Conservation (phyloP, 2,888 invertebrate species). For the Norana najaformis region DNA sequence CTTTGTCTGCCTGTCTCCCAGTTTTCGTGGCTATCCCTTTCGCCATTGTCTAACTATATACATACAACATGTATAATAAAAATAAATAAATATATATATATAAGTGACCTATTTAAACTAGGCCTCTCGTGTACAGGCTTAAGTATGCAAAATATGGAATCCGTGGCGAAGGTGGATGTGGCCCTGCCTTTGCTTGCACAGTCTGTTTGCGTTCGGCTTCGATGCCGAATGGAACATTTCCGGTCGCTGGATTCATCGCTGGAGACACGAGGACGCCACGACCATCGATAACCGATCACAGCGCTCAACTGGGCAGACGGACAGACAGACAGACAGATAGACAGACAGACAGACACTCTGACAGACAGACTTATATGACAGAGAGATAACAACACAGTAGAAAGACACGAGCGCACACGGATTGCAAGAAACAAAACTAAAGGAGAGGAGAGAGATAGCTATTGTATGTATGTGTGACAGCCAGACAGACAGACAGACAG, state of each 20-base stretch:
- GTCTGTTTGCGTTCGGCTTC: constrained; percentile 10
- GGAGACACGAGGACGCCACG: background rate
- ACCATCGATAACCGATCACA: constrained; percentile 22
- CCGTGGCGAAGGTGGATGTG: background rate
- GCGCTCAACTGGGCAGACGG: background rate
- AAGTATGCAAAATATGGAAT: too few species aligned
- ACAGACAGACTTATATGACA: background rate
- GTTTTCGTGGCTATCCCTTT: too few species aligned
- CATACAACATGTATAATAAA: background rate
- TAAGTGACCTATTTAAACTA: background rate
- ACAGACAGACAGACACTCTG: background rate
- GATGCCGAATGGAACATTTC: constrained; percentile 25
- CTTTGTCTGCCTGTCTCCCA: background rate
- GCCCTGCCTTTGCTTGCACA: background rate
- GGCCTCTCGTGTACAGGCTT: too few species aligned
- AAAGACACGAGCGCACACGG: too few species aligned
- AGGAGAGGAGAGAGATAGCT: too few species aligned
- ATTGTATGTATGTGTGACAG: too few species aligned
- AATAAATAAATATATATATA: background rate
- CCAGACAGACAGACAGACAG: background rate
- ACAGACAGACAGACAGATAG: background rate
- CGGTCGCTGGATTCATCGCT: background rate
- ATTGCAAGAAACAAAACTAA: too few species aligned
- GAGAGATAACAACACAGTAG: background rate
- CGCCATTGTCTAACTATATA: background rate